Percentiles rank a stretch among this genome's conserved stretches.
These are phyloP conservation scores for Hetaerina titia DNA, from an alignment of 2,888 invertebrate species.

Conservation along the genomic window DNA sequence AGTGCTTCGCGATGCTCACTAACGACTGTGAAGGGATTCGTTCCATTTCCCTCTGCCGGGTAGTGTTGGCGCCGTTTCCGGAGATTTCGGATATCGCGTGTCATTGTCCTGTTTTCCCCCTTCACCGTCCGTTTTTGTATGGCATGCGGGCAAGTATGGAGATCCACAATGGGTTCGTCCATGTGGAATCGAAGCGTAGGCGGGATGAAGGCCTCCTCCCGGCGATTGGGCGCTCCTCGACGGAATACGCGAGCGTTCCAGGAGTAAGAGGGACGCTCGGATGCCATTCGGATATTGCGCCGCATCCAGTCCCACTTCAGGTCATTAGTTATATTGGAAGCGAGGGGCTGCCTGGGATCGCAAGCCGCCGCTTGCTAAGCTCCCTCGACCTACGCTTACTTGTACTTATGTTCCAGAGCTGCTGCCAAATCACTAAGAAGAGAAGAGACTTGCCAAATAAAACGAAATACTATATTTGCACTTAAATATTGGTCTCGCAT, in stretches of 20 bases:
- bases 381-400: too few species aligned
- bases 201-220: too few species aligned
- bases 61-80: neutral
- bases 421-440: too few species aligned
- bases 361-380: neutral
- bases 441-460: too few species aligned
- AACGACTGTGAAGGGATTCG: neutral
- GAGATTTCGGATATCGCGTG: neutral
- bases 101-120: neutral
- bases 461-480: too few species aligned
- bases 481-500: too few species aligned
- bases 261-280: neutral
- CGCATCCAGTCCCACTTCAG: too few species aligned
- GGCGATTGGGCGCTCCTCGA: neutral
- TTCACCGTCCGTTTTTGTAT: neutral
- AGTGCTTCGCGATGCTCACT: neutral
- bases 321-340: neutral
- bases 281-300: constrained; percentile 15
- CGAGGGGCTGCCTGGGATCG: neutral
- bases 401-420: too few species aligned
- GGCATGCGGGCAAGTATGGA: neutral
- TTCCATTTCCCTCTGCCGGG: neutral
- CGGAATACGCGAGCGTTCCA: neutral
- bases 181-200: neutral
- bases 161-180: neutral